phyloP scores from a whole-genome alignment of 2,797 vertebrate species.

The Microchirus variegatus region DNA sequence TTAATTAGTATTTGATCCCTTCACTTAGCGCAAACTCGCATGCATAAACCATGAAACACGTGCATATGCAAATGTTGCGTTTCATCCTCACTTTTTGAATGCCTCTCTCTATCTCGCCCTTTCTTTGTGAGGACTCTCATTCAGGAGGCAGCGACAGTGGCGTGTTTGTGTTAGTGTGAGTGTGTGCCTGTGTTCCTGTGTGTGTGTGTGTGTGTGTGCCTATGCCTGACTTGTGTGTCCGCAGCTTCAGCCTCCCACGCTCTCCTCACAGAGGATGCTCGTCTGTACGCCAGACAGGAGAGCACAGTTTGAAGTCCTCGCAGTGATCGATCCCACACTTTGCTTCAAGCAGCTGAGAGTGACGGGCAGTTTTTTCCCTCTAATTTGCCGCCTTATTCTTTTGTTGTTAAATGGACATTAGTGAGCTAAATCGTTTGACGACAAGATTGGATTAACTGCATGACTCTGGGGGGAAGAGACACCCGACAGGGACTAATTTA shows the following conservation, averaged over 20 bases:
- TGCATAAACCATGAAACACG: constrained; percentile 47
- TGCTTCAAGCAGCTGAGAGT: constrained; percentile 25
- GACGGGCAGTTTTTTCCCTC: not conserved
- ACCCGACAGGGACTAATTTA: constrained; percentile 35
- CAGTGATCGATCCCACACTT: constrained; percentile 48
- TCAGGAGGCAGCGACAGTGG: constrained; percentile 69
- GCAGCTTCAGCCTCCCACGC: constrained; percentile 76
- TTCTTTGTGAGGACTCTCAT: constrained; percentile 63
- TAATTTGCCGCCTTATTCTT: constrained; percentile 4
- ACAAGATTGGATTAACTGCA: constrained; percentile 46
- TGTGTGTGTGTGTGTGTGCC: constrained; percentile 56
- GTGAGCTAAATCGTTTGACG: constrained; percentile 21
- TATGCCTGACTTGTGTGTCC: constrained; percentile 68
- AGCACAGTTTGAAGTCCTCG: constrained; percentile 53
- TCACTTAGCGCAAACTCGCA: constrained; percentile 30
- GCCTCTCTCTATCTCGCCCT: constrained; percentile 44
- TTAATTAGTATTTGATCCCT: constrained; percentile 51
- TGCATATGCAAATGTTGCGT: constrained; percentile 50
- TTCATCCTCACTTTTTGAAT: constrained; percentile 54
- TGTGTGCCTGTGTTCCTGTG: constrained; percentile 40
- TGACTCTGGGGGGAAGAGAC: constrained; percentile 10
- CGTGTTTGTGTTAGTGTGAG: constrained; percentile 61
- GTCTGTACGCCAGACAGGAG: constrained; percentile 71
- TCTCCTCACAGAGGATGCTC: constrained; percentile 71
- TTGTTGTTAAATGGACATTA: constrained; percentile 12